Percentiles rank a stretch among this genome's conserved stretches.
Conservation (phyloP, 2,797 vertebrate species). For the Sebastolobus alascanus region DNA sequence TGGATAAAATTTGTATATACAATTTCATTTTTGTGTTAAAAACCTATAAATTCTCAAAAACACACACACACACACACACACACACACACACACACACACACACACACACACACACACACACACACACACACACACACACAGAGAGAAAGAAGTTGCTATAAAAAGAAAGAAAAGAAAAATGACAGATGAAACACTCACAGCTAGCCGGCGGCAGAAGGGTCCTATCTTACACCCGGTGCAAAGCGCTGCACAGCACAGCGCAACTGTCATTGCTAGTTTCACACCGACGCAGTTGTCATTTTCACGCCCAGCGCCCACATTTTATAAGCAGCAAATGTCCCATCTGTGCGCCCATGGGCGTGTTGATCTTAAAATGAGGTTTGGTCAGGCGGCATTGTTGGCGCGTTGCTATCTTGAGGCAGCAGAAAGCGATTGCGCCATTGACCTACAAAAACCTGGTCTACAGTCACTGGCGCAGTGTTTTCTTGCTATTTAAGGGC, state of each 20-base stretch:
- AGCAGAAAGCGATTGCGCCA: too few species aligned
- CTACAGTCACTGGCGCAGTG: too few species aligned
- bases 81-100: too few species aligned
- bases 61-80: neutral
- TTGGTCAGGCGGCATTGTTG: too few species aligned
- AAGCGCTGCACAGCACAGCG: neutral
- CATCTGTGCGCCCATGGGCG: too few species aligned
- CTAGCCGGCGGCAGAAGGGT: neutral
- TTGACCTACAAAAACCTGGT: too few species aligned
- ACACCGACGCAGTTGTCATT: neutral
- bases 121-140: too few species aligned
- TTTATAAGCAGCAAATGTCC: too few species aligned
- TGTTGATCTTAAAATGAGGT: too few species aligned
- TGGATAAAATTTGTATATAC: neutral
- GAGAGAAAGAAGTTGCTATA: neutral
- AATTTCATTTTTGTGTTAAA: neutral
- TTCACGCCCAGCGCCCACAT: neutral
- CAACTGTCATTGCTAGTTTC: neutral
- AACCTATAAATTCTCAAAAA: neutral
- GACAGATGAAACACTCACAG: neutral
- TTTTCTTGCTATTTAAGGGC: too few species aligned
- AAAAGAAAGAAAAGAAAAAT: neutral
- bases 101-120: neutral
- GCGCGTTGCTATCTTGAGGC: too few species aligned
- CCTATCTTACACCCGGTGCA: too few species aligned